A percentile compares a stretch with the other conserved stretches of the same genome.
Conservation (phyloP, 2,113 vertebrate genomes). For the Oncorhynchus clarkii region DNA sequence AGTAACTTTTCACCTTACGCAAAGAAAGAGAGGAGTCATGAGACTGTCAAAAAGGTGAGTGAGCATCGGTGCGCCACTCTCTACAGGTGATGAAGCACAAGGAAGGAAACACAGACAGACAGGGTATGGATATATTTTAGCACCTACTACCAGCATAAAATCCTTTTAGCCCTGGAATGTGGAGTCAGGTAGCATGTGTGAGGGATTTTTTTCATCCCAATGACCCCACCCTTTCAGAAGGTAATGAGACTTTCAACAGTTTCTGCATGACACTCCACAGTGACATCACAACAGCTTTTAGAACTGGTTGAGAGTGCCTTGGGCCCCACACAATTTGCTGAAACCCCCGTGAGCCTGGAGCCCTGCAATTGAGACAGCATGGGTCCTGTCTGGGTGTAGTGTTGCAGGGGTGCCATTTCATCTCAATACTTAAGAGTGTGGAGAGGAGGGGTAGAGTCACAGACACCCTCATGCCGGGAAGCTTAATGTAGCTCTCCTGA, state of each 20-base stretch:
- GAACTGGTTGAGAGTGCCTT: background rate
- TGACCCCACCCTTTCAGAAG: background rate
- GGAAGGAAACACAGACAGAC: background rate
- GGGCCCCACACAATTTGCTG: background rate
- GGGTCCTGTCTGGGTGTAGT: no score
- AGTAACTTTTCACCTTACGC: background rate
- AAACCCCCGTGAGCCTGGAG: background rate
- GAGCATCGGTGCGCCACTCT: background rate
- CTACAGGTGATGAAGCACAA: slow-evolving; percentile 1
- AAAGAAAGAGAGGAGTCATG: background rate
- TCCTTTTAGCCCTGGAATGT: background rate
- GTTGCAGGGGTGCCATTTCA: background rate
- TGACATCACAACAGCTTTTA: slow-evolving; percentile 11
- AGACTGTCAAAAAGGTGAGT: background rate
- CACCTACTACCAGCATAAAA: background rate
- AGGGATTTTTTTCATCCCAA: background rate
- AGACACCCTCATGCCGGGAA: background rate
- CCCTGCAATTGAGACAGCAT: background rate
- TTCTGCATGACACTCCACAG: background rate
- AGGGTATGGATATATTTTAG: background rate
- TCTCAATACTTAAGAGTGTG: background rate
- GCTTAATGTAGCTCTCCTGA: background rate
- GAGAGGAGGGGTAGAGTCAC: background rate
- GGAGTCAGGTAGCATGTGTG: slow-evolving; percentile 3
- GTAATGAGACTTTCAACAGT: background rate